phyloP scores from a whole-genome alignment of 1,140 invertebrate species.

The Anoplolepis gracilipes region DNA sequence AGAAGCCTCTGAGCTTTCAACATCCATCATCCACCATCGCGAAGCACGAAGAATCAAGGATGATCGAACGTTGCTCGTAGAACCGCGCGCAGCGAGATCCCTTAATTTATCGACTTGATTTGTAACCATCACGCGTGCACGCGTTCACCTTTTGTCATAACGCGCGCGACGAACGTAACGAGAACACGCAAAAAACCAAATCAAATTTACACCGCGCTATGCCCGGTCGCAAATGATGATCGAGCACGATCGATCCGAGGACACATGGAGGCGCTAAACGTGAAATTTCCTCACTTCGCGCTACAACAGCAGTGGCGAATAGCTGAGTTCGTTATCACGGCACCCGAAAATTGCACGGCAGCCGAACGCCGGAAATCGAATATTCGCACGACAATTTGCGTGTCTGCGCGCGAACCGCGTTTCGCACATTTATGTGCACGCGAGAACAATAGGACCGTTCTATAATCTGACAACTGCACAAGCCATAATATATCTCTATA shows the following conservation, averaged over 20 bases:
- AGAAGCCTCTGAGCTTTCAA: conserved; percentile 25
- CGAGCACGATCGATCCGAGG: conserved; percentile 24
- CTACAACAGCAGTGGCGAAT: background rate
- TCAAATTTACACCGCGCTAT: conserved; percentile 29
- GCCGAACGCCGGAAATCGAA: conserved; percentile 13
- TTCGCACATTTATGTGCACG: conserved; percentile 29
- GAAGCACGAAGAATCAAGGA: conserved; percentile 47
- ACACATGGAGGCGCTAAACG: conserved; percentile 22
- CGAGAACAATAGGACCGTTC: conserved; percentile 16
- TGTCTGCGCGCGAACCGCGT: conserved; percentile 13
- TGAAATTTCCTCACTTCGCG: conserved; percentile 18
- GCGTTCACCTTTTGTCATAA: conserved; percentile 10
- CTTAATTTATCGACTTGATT: conserved; percentile 61
- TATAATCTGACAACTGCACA: background rate
- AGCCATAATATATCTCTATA: too few relatives aligned
- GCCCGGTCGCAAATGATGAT: conserved; percentile 18
- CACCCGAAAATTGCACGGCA: conserved; percentile 13
- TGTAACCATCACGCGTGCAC: conserved; percentile 40
- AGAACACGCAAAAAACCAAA: conserved; percentile 26
- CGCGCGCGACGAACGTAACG: conserved; percentile 16
- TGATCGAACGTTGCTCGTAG: conserved; percentile 54
- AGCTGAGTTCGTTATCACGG: conserved; percentile 17
- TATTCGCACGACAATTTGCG: conserved; percentile 36
- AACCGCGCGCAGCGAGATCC: conserved; percentile 29
- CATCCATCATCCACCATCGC: conserved; percentile 45